Percentiles rank a stretch among this genome's conserved stretches.
Conservation (phyloP, 2,113 vertebrate genomes). For the Pteronura brasiliensis region DNA sequence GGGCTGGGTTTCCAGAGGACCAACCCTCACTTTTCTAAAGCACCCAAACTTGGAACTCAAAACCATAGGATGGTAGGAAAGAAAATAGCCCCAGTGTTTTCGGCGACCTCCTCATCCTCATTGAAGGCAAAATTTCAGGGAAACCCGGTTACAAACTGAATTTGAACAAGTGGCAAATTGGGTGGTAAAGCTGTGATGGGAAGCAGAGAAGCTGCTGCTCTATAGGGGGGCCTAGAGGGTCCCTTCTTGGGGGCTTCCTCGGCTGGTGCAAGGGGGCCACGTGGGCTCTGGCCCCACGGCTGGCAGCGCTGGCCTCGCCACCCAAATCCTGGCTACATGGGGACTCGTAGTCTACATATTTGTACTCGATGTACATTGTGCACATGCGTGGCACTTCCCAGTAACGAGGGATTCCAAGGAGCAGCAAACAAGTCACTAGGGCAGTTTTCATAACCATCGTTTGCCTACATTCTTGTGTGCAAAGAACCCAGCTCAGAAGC, state of each 20-base stretch:
- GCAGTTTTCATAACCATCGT: not conserved
- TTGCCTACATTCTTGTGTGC: not conserved
- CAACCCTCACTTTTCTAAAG: not conserved
- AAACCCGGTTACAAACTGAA: not conserved
- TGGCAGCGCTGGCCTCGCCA: not conserved
- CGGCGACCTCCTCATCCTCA: not conserved
- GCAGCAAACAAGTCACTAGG: not conserved
- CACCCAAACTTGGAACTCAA: not conserved
- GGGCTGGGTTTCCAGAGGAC: not conserved
- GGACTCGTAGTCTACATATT: rapidly evolving
- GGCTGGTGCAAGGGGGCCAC: not conserved
- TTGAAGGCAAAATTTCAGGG: not conserved
- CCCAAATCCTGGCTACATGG: rapidly evolving
- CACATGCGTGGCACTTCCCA: not conserved
- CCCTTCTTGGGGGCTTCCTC: not conserved
- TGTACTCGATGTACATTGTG: not conserved
- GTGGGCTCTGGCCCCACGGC: not conserved
- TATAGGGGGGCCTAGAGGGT: rapidly evolving
- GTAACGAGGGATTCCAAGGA: not conserved
- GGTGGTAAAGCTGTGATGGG: not conserved
- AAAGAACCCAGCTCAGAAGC: not conserved
- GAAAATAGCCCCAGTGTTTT: not conserved
- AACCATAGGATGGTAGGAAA: not conserved
- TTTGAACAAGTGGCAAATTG: not conserved
- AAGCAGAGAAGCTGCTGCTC: not conserved